Conservation (phyloP, 2,113 vertebrate species). For the Kobus ellipsiprymnus region DNA sequence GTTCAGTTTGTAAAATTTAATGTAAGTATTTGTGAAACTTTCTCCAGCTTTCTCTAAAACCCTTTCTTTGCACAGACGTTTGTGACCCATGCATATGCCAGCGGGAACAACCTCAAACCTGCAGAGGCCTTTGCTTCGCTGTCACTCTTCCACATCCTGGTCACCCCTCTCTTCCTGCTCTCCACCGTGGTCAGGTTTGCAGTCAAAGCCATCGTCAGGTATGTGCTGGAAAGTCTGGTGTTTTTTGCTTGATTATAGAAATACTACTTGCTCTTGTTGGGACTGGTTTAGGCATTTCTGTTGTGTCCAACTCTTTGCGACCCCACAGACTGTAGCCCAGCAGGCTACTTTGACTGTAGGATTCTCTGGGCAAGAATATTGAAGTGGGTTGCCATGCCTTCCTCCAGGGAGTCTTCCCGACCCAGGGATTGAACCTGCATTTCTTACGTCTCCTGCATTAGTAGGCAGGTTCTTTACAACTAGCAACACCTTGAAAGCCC, state of each 20-base stretch:
- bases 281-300: not conserved
- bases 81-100: slow-evolving; percentile 84
- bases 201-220: slow-evolving; percentile 97
- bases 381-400: not conserved
- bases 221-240: not conserved
- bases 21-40: not conserved
- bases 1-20: not conserved
- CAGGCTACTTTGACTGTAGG: not conserved
- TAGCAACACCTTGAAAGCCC: not conserved
- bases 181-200: slow-evolving; percentile 97
- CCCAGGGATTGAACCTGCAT: not conserved
- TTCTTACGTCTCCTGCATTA: not conserved
- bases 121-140: slow-evolving; percentile 93
- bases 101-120: slow-evolving; percentile 73
- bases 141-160: slow-evolving; percentile 95
- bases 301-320: not conserved
- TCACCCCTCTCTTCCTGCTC: slow-evolving; percentile 95
- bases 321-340: not conserved
- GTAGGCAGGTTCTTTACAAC: not conserved
- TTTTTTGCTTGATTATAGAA: not conserved
- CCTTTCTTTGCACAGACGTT: slow-evolving; percentile 84
- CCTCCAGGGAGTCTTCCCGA: not conserved
- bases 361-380: not conserved
- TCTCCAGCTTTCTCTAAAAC: not conserved
- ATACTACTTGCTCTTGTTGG: not conserved